Evolutionary conservation across 2,888 invertebrate genomes (phyloP), one percentile per base, ranked within the genome.

Genomic region (Thymelicus lineola): DNA sequence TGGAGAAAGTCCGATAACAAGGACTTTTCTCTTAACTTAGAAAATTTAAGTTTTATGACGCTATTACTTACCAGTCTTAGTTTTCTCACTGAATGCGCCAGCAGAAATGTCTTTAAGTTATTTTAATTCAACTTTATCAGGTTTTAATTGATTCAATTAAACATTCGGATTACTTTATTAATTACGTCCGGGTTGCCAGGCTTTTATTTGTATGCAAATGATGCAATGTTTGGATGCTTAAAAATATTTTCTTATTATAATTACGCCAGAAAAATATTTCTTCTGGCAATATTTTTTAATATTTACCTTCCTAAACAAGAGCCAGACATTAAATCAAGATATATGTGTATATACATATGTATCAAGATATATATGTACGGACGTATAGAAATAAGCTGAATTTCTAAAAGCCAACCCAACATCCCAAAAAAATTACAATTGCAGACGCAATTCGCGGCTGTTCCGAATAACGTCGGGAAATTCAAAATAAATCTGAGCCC

Each of bases 11-110:
- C 46, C 58, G 65, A 65, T 64, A 64, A 65, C 57, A 46, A 45
- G 57, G 57, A 65, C 65, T 65, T 65, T 64, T 55, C 64, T 58
- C 65, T 57, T 65, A 65, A 65, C 46, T 65, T 65, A 53, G 57
- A 45, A 58, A 65, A 58, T 58, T 65, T 58, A 57, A 65, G 65
- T 65, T 65, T 58, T 66, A 58, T 46, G 66, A 66, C n/a, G 66
- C 66, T 36, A 58, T 66, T 66, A 66, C 58, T 42, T 46, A 15
- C 53, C 53, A 42, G 55, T 57, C 55, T 65, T 57, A 65, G 55
- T 66, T 66, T 55, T 58, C 46, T 35, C 58, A 28, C 10, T 45
- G 20, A 66, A 58, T 48, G 66, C 57, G 66, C 55, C 45, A 5
- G 55, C n/a, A n/a, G 53, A 38, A 38, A 46, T 62, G 62, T 62